Evolutionary conservation across 2,888 invertebrate genomes (phyloP).

Genomic region (Abscondita cerata): DNA sequence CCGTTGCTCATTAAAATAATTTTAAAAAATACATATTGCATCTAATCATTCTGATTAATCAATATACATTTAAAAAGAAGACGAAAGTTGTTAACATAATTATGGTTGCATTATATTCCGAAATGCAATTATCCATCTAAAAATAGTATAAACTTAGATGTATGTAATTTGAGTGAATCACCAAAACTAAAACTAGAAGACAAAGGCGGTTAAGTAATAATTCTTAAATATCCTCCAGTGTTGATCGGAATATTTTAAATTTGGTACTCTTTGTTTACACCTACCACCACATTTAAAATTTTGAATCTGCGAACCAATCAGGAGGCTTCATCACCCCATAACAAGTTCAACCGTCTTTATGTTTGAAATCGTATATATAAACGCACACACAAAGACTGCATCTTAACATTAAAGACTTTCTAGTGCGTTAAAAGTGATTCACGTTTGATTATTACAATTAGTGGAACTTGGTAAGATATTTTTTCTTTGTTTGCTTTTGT

Average conservation of each 20-base stretch:
- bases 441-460: no score
- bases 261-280: conserved; percentile 14
- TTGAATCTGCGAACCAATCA: conserved; percentile 14
- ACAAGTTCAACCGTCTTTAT: neutral
- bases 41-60: no score
- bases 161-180: conserved; percentile 5
- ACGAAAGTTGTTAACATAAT: no score
- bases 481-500: no score
- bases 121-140: no score
- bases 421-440: no score
- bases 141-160: neutral
- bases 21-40: no score
- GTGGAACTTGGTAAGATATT: no score
- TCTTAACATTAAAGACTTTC: no score
- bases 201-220: conserved; percentile 14
- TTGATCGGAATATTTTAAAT: conserved; percentile 18
- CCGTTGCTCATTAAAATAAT: no score
- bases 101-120: no score
- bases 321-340: neutral
- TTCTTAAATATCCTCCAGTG: neutral
- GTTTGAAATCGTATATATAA: neutral
- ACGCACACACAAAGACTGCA: neutral
- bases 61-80: no score
- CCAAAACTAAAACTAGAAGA: neutral
- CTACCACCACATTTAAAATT: conserved; percentile 13